Evolutionary conservation across 2,797 vertebrate genomes (phyloP).

Genomic region (Sebastes jordani): DNA sequence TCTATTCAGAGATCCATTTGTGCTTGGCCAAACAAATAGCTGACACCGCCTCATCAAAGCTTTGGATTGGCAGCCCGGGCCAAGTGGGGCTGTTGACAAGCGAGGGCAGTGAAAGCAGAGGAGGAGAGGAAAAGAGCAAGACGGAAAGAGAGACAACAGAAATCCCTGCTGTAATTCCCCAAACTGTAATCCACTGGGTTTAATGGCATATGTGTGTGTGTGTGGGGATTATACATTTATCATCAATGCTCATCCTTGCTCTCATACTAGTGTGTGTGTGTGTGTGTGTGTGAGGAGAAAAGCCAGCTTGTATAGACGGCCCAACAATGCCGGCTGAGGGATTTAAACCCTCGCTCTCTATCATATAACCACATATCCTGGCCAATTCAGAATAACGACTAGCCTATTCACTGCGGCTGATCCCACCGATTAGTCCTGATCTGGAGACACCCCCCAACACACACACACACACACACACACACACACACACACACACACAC

Average conservation of each 20-base stretch:
- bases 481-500: slow-evolving; percentile 12
- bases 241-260: slow-evolving; percentile 75
- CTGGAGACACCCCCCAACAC: slow-evolving; percentile 52
- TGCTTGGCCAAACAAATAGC: slow-evolving; percentile 79
- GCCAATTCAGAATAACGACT: slow-evolving; percentile 89
- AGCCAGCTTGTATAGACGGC: slow-evolving; percentile 70
- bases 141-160: slow-evolving; percentile 77
- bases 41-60: slow-evolving; percentile 84
- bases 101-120: slow-evolving; percentile 77
- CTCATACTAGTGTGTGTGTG: slow-evolving; percentile 38
- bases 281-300: slow-evolving; percentile 49
- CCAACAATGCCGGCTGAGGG: slow-evolving; percentile 71
- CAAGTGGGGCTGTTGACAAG: slow-evolving; percentile 83
- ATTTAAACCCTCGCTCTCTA: slow-evolving; percentile 80
- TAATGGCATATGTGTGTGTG: slow-evolving; percentile 64
- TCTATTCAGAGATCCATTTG: slow-evolving; percentile 74
- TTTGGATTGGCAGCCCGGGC: slow-evolving; percentile 74
- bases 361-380: slow-evolving; percentile 83
- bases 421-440: slow-evolving; percentile 70
- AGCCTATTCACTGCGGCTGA: slow-evolving; percentile 85
- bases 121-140: slow-evolving; percentile 64
- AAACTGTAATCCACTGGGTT: slow-evolving; percentile 82
- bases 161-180: slow-evolving; percentile 80
- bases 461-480: slow-evolving; percentile 6
- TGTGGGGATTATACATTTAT: slow-evolving; percentile 82